Evolutionary conservation across 2,113 vertebrate genomes (phyloP).

Genomic region (Urocolius indicus): DNA sequence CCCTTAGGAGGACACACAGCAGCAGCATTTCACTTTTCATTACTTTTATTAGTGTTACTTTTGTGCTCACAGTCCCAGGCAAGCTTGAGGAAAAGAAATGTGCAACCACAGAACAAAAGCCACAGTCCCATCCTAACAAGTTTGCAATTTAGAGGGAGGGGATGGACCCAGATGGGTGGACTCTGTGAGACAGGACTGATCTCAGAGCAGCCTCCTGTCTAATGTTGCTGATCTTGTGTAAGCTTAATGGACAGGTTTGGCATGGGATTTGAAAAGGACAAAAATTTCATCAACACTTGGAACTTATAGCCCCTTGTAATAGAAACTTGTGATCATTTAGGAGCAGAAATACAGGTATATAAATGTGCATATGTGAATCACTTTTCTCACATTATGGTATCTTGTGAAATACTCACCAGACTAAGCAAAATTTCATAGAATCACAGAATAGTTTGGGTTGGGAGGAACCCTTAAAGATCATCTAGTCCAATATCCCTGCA

Average conservation of each 20-base stretch:
- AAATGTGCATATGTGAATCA: neutral
- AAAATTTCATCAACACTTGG: neutral
- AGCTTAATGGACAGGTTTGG: neutral
- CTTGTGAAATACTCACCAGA: neutral
- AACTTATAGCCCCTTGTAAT: neutral
- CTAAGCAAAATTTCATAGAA: neutral
- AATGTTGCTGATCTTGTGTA: neutral
- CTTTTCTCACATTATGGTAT: neutral
- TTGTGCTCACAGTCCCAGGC: neutral
- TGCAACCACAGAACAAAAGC: neutral
- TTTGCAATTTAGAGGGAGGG: neutral
- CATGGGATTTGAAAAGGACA: neutral
- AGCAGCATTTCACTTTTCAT: conserved; percentile 49
- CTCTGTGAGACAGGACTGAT: neutral
- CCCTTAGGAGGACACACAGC: neutral
- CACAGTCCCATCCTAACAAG: neutral
- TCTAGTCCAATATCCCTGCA: neutral
- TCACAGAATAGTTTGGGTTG: neutral
- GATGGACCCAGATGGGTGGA: neutral
- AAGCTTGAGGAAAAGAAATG: neutral
- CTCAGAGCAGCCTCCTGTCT: neutral
- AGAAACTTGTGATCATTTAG: neutral
- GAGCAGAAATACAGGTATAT: neutral
- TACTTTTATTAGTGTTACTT: neutral
- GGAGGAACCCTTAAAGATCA: neutral